Evolutionary conservation across 1,140 invertebrate genomes (phyloP), one percentile per base, ranked within the genome.

Genomic region (Drosophila truncata): DNA sequence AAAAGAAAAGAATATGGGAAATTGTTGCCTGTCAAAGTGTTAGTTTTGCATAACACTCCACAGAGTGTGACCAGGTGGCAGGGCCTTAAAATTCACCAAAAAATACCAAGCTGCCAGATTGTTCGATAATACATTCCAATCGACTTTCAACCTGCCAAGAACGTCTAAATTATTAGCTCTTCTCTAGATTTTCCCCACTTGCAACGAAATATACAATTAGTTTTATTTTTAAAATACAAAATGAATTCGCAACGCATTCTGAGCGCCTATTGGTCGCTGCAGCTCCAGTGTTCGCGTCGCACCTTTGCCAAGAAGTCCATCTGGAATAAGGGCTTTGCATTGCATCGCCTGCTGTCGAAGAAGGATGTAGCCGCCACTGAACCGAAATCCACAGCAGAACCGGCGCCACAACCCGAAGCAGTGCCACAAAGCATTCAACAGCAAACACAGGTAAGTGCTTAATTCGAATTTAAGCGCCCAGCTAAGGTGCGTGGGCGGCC

Each of bases 11-110:
- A 55, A 55, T 55, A 55, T 55, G 20, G 52, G 52, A 55, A 55
- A 55, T 55, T 25, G 50, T 33, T 2, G 47, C 16, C 46, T 49
- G 47, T 49, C 47, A 49, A 49, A 29, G 29, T 55, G 52, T 55
- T 55, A 55, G 52, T 55, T 55, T 55, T 55, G 52, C 52, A 55
- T 55, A 55, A 55, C 52, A 55, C 52, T 37, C 52, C 33, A 37
- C 52, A 37, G 52, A 37, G 52, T n/a, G 52, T n/a, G 23, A 35
- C 20, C 52, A 55, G 33, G n/a, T 25, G 33, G 9, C 9, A 0
- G 18, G 5, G 14, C 9, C 20, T 1, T 2, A 11, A 25, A 37
- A 55, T 37, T 0, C 10, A 11, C 52, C n/a, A 25, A 25, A 55
- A 55, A 37, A 25, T 23, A 23, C 52, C 31, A 13, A 2, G 3